Evolutionary conservation across 2,113 vertebrate species (phyloP).

Genomic region (Leptosomus discolor): DNA sequence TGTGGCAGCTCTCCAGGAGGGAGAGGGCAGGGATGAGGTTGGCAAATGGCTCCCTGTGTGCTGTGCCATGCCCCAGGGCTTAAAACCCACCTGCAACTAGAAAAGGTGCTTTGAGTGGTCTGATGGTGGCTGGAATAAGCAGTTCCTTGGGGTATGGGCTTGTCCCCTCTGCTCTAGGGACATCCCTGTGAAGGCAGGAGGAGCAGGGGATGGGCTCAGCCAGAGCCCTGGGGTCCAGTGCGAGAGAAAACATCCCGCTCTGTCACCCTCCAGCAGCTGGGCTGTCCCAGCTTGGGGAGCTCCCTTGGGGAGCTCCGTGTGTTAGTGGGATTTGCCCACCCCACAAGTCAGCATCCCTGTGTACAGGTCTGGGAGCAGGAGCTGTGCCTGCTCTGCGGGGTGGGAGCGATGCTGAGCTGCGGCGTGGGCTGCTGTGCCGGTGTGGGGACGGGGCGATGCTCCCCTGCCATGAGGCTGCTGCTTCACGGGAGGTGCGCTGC

Average conservation of each 20-base stretch:
- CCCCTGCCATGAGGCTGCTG: neutral
- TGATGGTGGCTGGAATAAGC: neutral
- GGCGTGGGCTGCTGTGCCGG: accelerated
- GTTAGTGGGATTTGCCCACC: neutral
- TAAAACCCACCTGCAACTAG: neutral
- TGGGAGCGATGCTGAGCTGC: neutral
- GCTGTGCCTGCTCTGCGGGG: accelerated
- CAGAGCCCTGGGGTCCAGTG: neutral
- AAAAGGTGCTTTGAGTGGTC: neutral
- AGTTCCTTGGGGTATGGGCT: neutral
- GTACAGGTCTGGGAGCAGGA: accelerated
- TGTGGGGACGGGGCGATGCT: neutral
- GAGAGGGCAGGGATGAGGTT: neutral
- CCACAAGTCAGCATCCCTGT: accelerated
- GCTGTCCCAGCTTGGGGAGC: neutral
- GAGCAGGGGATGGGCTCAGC: neutral
- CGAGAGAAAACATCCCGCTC: neutral
- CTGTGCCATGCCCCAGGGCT: accelerated
- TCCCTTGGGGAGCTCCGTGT: accelerated
- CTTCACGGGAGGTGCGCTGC: neutral
- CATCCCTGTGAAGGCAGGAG: neutral
- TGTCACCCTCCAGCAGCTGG: neutral
- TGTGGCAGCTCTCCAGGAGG: neutral
- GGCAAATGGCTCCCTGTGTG: neutral
- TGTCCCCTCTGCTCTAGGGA: neutral